Conservation (phyloP, 2,888 invertebrate genomes). For the Drosophila multiciliata region DNA sequence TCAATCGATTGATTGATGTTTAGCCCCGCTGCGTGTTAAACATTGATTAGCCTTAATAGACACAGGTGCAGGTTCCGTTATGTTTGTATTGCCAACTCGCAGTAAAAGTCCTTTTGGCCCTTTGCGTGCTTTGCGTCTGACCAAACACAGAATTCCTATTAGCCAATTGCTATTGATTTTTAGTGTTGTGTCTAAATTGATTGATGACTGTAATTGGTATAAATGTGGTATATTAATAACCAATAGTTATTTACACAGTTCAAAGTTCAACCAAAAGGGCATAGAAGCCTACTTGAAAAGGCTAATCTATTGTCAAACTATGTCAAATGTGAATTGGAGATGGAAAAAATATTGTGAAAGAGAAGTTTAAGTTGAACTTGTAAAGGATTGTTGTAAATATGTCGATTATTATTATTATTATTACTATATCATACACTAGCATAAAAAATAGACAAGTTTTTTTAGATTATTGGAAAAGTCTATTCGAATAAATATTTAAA, state of each 20-base stretch:
- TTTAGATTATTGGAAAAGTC: neutral
- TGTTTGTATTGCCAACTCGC: constrained; percentile 23
- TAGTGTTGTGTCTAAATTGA: constrained; percentile 47
- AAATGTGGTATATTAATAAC: constrained; percentile 22
- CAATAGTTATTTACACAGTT: constrained; percentile 2
- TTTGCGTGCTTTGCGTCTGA: neutral
- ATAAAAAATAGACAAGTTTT: neutral
- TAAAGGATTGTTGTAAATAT: neutral
- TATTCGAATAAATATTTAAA: neutral
- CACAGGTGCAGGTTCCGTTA: constrained; percentile 45
- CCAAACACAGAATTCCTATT: constrained; percentile 9
- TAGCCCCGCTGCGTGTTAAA: constrained; percentile 59
- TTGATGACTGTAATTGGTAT: constrained; percentile 65
- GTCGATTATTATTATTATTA: no score
- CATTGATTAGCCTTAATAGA: constrained; percentile 67
- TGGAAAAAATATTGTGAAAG: neutral
- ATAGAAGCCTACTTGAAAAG: neutral
- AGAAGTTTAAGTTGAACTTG: neutral
- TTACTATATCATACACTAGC: neutral
- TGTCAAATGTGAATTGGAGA: constrained; percentile 1
- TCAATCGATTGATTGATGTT: constrained; percentile 61
- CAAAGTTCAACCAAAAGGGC: constrained; percentile 23
- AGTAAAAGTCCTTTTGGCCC: constrained; percentile 20
- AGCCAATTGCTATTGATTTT: constrained; percentile 40
- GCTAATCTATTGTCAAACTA: constrained; percentile 3